Evolutionary conservation across 2,888 invertebrate genomes (phyloP), one percentile per base, ranked within the genome.

Genomic region (Lissonota sp.): DNA sequence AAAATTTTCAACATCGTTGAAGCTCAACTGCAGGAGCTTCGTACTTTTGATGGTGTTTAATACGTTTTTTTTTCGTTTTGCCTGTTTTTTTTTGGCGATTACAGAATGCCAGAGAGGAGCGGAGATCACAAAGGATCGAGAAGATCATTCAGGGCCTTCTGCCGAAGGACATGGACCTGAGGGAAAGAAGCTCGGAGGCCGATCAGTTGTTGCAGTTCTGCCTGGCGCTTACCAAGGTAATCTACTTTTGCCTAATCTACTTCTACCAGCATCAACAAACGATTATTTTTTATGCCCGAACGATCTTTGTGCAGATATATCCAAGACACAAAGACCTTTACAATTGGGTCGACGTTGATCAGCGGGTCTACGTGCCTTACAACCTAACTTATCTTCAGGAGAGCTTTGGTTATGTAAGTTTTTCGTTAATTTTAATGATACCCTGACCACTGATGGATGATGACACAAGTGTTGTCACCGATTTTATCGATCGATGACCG

Each of bases 321-420:
- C 93, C 93, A 14, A 88, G 92, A 82, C 90, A 92, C 85, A 93
- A 93, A 84, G 93, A 93, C 79, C 88, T 93, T 12, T 91, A 92
- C 80, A 91, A 91, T 77, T 91, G 91, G 88, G 89, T 93, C 66
- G 91, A 93, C 83, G 89, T 93, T 42, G 91, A 93, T 84, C 90
- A 93, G 85, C 88, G 91, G 76, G 90, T 92, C 78, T 92, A 92
- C 86, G 90, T 92, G 83, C 88, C 91, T 70, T 93, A 92, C 88
- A 90, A 92, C 80, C 85, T 93, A 78, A 91, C 92, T 64, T 88
- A 92, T 80, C 90, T 94, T 40, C 93, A 93, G 85, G 90, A 92
- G 67, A 90, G 89, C 79, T 93, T 93, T 86, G 91, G 91, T 88
- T 93, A 93, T 90, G 93, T 93, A 90, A 92, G 93, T 92, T 76